Conservation (phyloP, 2,888 invertebrate genomes). For the Aromia moschata region DNA sequence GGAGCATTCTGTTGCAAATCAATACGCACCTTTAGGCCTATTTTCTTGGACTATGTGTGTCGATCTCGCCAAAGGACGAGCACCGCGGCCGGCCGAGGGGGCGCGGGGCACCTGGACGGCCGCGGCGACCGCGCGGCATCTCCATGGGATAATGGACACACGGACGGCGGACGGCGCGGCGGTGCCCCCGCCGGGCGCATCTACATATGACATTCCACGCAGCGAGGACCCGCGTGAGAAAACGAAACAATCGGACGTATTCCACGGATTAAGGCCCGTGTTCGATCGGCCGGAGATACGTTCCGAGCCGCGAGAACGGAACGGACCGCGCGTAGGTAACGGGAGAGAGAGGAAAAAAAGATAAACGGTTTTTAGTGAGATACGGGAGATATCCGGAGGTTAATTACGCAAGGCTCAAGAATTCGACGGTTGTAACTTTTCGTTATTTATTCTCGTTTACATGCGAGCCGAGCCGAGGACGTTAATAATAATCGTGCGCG, state of each 20-base stretch:
- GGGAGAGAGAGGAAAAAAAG: constrained; percentile 34
- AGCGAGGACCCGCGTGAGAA: constrained; percentile 52
- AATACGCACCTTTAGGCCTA: no score
- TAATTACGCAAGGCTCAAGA: constrained; percentile 13
- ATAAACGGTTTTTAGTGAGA: constrained; percentile 10
- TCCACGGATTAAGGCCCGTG: constrained; percentile 48
- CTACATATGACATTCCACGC: constrained; percentile 55
- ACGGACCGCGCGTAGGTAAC: constrained; percentile 35
- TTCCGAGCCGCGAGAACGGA: constrained; percentile 39
- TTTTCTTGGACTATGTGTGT: no score
- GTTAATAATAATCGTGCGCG: constrained; percentile 10
- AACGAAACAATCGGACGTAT: constrained; percentile 55
- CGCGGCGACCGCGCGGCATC: constrained; percentile 44
- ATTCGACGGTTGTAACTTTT: constrained; percentile 3
- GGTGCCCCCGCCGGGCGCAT: constrained; percentile 50
- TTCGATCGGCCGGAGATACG: constrained; percentile 45
- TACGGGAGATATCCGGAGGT: constrained; percentile 10
- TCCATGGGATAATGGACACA: constrained; percentile 49
- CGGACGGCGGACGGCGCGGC: no score
- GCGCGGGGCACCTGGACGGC: constrained; percentile 20
- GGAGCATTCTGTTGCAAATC: no score
- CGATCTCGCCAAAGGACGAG: constrained; percentile 19
- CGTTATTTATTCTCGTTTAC: constrained; percentile 5
- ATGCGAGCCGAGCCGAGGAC: not conserved
- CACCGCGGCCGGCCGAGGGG: constrained; percentile 14